Percentiles rank a stretch among this genome's conserved stretches.
Evolutionary conservation across 2,888 invertebrate species (phyloP).

Genomic region (Patella depressa): DNA sequence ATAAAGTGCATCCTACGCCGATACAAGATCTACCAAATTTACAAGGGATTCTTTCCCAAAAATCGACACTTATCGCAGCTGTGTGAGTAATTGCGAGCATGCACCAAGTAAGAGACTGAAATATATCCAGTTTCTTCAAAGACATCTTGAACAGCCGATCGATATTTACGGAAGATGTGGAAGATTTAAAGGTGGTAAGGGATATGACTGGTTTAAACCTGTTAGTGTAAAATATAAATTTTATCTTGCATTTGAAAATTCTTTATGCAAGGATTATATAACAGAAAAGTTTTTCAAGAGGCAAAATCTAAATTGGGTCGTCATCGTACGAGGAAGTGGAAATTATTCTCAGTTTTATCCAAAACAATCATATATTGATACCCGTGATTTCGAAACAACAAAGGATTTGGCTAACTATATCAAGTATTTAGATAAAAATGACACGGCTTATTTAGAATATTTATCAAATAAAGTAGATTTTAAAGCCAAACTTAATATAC

Average conservation of each 20-base stretch:
- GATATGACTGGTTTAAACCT: slow-evolving; percentile 4
- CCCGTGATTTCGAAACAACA: slow-evolving; percentile 14
- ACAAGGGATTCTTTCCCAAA: slow-evolving; percentile 8
- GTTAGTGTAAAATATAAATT: slow-evolving; percentile 27
- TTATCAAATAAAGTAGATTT: background rate
- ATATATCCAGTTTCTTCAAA: slow-evolving; percentile 22
- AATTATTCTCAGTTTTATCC: slow-evolving; percentile 29
- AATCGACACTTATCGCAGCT: slow-evolving; percentile 27
- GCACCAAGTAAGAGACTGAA: slow-evolving; percentile 22
- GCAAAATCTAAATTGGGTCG: slow-evolving; percentile 21
- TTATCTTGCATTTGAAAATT: slow-evolving; percentile 38
- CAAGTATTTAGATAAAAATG: slow-evolving; percentile 1
- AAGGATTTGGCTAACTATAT: slow-evolving; percentile 22
- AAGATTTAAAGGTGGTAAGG: background rate
- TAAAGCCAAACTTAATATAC: too few species aligned
- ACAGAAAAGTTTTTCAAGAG: slow-evolving; percentile 34
- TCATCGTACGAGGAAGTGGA: slow-evolving; percentile 33
- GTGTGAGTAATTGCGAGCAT: slow-evolving; percentile 25
- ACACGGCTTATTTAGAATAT: slow-evolving; percentile 6
- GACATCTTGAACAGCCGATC: slow-evolving; percentile 21
- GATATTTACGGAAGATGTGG: slow-evolving; percentile 35
- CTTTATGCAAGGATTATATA: slow-evolving; percentile 34
- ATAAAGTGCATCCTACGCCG: slow-evolving; percentile 11
- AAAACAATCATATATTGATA: slow-evolving; percentile 18
- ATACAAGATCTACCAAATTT: slow-evolving; percentile 2